Percentiles rank a stretch among this genome's conserved stretches.
Evolutionary conservation across 2,888 invertebrate species (phyloP).

Genomic region (Cephus rjabovi): DNA sequence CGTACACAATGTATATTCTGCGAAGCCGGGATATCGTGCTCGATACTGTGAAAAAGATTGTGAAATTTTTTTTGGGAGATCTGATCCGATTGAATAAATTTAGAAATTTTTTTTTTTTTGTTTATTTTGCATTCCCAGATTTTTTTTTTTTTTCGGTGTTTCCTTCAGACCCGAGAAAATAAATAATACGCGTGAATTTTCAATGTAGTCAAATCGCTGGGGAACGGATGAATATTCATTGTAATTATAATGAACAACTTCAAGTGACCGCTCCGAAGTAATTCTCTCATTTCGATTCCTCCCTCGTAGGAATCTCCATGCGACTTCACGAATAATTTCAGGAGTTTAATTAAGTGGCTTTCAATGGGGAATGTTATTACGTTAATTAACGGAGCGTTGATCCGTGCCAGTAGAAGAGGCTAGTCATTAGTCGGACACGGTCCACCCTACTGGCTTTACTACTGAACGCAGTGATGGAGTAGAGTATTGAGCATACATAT

Average conservation of each 20-base stretch:
- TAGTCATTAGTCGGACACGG: constrained; percentile 41
- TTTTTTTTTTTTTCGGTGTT: neutral
- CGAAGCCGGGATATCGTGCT: neutral
- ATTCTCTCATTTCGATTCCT: neutral
- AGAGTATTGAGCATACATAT: neutral
- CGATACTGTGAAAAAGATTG: neutral
- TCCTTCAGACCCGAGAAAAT: neutral
- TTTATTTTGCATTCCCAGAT: neutral
- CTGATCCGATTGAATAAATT: neutral
- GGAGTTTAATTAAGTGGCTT: neutral
- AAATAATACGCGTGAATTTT: neutral
- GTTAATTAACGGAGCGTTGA: neutral
- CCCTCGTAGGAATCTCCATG: neutral
- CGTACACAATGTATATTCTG: neutral
- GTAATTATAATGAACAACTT: neutral
- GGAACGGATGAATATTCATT: neutral
- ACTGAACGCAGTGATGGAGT: neutral
- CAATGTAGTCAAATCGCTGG: neutral
- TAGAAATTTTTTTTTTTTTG: neutral
- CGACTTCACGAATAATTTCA: neutral
- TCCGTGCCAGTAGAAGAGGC: constrained; percentile 34
- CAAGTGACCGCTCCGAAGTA: neutral
- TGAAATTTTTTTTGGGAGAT: neutral
- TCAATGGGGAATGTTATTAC: neutral
- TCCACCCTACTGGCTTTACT: neutral